Evolutionary conservation across 2,113 vertebrate genomes (phyloP), one percentile per base, ranked within the genome.

Genomic region (Amblyopsis rosae): DNA sequence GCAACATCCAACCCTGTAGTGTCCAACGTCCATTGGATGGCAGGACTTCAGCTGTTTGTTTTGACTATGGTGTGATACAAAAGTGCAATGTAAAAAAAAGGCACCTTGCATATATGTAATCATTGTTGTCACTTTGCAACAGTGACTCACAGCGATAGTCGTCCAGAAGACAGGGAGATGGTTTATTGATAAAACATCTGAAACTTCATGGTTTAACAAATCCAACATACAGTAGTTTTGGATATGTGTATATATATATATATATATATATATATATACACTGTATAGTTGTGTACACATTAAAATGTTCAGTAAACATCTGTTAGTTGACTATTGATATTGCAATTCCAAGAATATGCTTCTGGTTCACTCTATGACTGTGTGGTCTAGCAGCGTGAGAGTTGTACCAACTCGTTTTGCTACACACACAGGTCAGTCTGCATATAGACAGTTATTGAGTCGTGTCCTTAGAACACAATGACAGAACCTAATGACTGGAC

Each of bases 21-120:
- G 58, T 54, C 57, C 13, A 79, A 80, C 85, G 70, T 75, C 64
- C 85, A 76, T 73, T 62, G 73, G 56, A 76, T 79, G 75, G 57
- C 77, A 33, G 4, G 65, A 84, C 41, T 45, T 55, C 41, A 60
- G 67, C 75, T 66, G 74, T 72, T 59, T 74, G 54, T 76, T 63
- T 72, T 49, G 61, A 78, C 55, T 84, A 50, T 69, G 35, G 68
- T 62, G 41, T 76, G 62, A 68, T 77, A 76, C 26, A 26, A 26
- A 26, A 73, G 71, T 71, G 81, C 64, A 81, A 76, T 61, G 55
- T 72, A 70, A 74, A 41, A 7, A 26, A 77, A 62, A 54, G 72
- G 66, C 69, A 80, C 69, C 77, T 68, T 65, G 65, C 65, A 70
- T 16, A 17, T 57, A 0, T 76, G 32, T 67, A 16, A 19, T 54